phyloP scores from a whole-genome alignment of 2,113 vertebrate species.

The Lamprologus tigripictilis region DNA sequence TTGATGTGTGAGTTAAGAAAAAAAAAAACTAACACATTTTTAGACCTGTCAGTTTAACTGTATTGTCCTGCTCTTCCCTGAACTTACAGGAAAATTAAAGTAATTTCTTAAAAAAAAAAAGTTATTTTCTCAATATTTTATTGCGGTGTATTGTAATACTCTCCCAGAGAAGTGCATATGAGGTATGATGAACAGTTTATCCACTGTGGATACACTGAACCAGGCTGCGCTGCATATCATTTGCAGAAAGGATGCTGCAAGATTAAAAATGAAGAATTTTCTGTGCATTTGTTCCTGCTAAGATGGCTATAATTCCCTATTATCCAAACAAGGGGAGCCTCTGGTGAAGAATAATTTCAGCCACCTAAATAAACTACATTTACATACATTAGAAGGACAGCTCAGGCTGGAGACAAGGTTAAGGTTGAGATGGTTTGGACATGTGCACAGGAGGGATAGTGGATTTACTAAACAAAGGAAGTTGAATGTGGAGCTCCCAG shows the following conservation, averaged over 20 bases:
- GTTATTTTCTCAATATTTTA: neutral
- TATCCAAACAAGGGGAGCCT: neutral
- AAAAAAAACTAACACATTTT: neutral
- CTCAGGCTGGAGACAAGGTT: neutral
- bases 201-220: neutral
- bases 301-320: neutral
- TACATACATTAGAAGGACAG: neutral
- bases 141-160: neutral
- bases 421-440: neutral
- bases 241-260: neutral
- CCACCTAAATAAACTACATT: neutral
- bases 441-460: neutral
- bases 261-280: neutral
- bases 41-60: neutral
- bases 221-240: neutral
- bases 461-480: neutral
- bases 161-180: neutral
- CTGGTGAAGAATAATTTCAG: neutral
- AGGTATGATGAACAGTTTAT: neutral
- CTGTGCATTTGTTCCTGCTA: neutral
- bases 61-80: accelerated
- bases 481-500: neutral
- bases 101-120: neutral
- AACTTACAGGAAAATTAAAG: neutral
- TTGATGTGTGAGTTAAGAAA: neutral